A percentile compares a stretch with the other conserved stretches of the same genome.
Conservation (phyloP, 2,888 invertebrate species). For the Melipona bicolor region DNA sequence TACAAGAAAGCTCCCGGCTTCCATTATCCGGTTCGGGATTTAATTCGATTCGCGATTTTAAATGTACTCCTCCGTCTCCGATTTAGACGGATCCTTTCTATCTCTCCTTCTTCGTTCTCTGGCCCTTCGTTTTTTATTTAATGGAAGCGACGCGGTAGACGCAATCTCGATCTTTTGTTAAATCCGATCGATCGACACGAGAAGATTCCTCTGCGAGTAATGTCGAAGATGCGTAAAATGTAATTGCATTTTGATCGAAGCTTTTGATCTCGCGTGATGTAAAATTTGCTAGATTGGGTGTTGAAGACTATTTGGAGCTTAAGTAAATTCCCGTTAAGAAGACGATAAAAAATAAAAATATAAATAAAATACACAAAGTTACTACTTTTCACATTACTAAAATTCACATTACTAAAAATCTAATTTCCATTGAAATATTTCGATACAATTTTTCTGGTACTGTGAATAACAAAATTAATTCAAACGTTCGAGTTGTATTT, state of each 20-base stretch:
- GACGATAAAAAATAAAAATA: too few species aligned
- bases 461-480: neutral
- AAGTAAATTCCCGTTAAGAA: neutral
- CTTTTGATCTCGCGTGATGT: neutral
- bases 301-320: neutral
- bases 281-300: neutral
- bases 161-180: neutral
- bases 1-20: neutral
- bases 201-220: neutral
- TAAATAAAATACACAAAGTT: too few species aligned
- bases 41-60: constrained; percentile 1
- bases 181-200: neutral
- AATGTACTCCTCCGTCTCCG: neutral
- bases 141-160: neutral
- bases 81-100: neutral
- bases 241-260: neutral
- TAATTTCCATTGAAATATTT: neutral
- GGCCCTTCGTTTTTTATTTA: neutral
- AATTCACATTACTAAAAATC: neutral
- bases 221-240: neutral
- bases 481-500: neutral
- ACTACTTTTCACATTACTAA: too few species aligned
- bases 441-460: neutral
- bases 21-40: constrained; percentile 3
- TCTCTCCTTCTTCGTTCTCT: neutral